Evolutionary conservation across 2,113 vertebrate species (phyloP).

Genomic region (Bufo gargarizans): DNA sequence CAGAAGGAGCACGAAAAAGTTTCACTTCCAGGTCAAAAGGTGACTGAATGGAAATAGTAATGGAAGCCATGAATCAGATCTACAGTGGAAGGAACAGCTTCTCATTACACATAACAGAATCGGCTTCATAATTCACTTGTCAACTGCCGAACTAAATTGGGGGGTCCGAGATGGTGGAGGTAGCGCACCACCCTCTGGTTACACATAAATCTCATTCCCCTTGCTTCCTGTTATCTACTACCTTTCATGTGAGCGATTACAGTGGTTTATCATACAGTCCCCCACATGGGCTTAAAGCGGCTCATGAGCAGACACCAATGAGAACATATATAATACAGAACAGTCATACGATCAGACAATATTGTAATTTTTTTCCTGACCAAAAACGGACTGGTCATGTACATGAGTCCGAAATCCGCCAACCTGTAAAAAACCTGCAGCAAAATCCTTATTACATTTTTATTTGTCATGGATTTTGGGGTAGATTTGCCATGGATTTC

Average conservation of each 20-base stretch:
- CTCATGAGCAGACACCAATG: not conserved
- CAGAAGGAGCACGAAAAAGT: slow-evolving; percentile 71
- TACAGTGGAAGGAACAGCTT: slow-evolving; percentile 75
- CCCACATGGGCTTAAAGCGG: not conserved
- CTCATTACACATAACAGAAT: slow-evolving; percentile 68
- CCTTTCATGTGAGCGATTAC: not conserved
- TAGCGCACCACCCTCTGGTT: not conserved
- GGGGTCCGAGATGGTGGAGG: slow-evolving; percentile 3
- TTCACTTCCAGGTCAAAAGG: slow-evolving; percentile 93
- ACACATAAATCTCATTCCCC: not conserved
- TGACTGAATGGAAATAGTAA: slow-evolving; percentile 82
- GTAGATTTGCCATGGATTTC: too few species aligned
- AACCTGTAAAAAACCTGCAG: too few species aligned
- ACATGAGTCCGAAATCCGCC: too few species aligned
- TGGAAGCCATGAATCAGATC: slow-evolving; percentile 79
- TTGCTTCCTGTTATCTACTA: not conserved
- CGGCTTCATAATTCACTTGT: slow-evolving; percentile 6
- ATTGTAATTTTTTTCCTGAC: too few species aligned
- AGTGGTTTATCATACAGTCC: not conserved
- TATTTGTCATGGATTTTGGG: too few species aligned
- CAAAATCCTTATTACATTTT: too few species aligned
- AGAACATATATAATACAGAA: not conserved
- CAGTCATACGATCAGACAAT: not conserved
- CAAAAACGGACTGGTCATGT: too few species aligned
- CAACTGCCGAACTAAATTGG: slow-evolving; percentile 10